Evolutionary conservation across 1,140 invertebrate genomes (phyloP), one percentile per base, ranked within the genome.

Genomic region (Leptoteleia sp.): DNA sequence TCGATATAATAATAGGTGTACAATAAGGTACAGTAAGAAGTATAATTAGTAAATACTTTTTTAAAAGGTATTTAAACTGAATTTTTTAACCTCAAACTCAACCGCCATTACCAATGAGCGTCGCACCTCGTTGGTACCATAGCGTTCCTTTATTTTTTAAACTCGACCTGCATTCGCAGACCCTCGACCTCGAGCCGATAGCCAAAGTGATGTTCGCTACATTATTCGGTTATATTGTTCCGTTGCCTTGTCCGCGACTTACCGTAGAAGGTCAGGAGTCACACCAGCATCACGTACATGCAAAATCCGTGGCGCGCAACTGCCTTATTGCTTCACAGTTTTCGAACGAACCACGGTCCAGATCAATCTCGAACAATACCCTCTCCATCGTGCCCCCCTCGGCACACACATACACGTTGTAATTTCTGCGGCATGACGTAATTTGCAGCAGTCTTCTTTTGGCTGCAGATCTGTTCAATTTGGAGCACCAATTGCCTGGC

Each of bases 161-260:
- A 70, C 67, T 81, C 82, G 82, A 77, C 82, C 79, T 81, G 62
- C 54, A 79, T 80, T 77, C 47, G 50, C 61, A 68, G 59, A 75
- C 79, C 67, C 83, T 87, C 81, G 79, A 86, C 83, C 83, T 84
- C 82, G 67, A 68, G 59, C 76, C 75, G 73, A 83, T 85, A 86
- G 81, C 75, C 68, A 67, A 67, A 78, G 80, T 73, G 55, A 59
- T 61, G 29, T 43, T 70, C 48, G 48, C 76, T 82, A 76, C 76
- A 83, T 83, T 81, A 84, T 85, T 85, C 80, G 83, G 67, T 81
- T 68, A 78, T 81, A 83, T 84, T 85, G 78, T 84, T 83, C 70
- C 42, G 50, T 54, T 22, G 54, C 54, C 48, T 68, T 64, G 52
- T 71, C 61, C 64, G 64, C 50, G 42, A 57, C 64, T 67, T 11